Evolutionary conservation across 2,888 invertebrate species (phyloP).

Genomic region (Cephus nigrinus): DNA sequence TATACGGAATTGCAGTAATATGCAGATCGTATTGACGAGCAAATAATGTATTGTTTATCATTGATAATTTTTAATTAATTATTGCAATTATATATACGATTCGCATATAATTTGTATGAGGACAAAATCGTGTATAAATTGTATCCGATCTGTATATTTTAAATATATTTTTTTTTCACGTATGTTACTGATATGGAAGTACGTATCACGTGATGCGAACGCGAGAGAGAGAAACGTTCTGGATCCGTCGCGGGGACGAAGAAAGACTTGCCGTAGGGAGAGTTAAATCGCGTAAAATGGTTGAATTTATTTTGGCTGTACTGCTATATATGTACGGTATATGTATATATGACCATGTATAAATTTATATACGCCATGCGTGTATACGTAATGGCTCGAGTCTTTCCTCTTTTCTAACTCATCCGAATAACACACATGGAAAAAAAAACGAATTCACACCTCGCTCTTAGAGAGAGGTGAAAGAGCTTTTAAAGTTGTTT

Average conservation of each 20-base stretch:
- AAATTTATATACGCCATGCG: neutral
- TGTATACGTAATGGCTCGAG: neutral
- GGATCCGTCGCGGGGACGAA: conserved; percentile 7
- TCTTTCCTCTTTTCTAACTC: neutral
- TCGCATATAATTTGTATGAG: too few relatives aligned
- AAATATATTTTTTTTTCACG: too few relatives aligned
- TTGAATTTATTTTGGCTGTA: conserved; percentile 20
- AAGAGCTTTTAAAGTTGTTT: neutral
- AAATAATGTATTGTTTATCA: too few relatives aligned
- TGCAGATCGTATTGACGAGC: too few relatives aligned
- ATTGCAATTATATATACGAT: too few relatives aligned
- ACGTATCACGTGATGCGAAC: neutral
- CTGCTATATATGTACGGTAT: neutral
- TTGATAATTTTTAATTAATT: too few relatives aligned
- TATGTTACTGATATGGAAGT: neutral
- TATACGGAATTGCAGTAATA: too few relatives aligned
- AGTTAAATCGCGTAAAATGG: conserved; percentile 18
- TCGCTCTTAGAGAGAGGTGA: neutral
- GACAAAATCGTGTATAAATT: too few relatives aligned
- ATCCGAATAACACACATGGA: neutral
- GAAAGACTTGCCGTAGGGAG: neutral
- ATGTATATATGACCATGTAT: conserved; percentile 7
- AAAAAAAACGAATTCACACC: neutral
- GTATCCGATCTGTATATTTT: too few relatives aligned
- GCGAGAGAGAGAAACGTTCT: neutral